These are phyloP conservation scores for Augiades crinisus DNA, from an alignment of 2,888 invertebrate species.

Conservation along the genomic window DNA sequence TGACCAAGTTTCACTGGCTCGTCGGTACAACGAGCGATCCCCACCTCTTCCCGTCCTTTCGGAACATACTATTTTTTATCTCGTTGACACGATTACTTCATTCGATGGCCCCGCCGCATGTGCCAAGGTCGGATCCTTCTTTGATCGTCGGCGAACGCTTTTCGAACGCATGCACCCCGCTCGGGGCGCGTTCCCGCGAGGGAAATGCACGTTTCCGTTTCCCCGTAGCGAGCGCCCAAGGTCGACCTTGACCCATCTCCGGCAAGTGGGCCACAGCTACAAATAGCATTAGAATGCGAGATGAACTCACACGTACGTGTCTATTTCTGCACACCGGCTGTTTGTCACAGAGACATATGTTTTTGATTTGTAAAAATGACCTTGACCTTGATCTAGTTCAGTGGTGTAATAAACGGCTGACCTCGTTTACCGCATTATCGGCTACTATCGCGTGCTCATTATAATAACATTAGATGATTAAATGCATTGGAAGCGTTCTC, in stretches of 20 bases:
- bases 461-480: slow-evolving; percentile 56
- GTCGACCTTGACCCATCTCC: slow-evolving; percentile 75
- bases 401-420: slow-evolving; percentile 73
- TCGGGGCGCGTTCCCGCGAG: not conserved
- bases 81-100: slow-evolving; percentile 73
- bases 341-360: slow-evolving; percentile 66
- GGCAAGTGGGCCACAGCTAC: slow-evolving; percentile 62
- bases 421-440: slow-evolving; percentile 78
- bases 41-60: slow-evolving; percentile 78
- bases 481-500: slow-evolving; percentile 40
- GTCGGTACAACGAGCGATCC: slow-evolving; percentile 77
- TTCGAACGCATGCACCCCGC: slow-evolving; percentile 1
- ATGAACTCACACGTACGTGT: slow-evolving; percentile 57
- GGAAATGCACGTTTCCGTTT: slow-evolving; percentile 13
- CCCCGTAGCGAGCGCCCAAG: slow-evolving; percentile 32
- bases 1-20: slow-evolving; percentile 80
- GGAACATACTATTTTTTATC: slow-evolving; percentile 47
- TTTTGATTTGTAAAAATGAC: slow-evolving; percentile 80
- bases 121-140: slow-evolving; percentile 54
- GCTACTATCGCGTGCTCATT: slow-evolving; percentile 65
- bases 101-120: slow-evolving; percentile 55
- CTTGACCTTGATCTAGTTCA: slow-evolving; percentile 80
- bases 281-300: slow-evolving; percentile 69
- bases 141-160: slow-evolving; percentile 30
- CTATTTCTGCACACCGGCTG: slow-evolving; percentile 65